Conservation (phyloP, 2,797 vertebrate genomes). For the Synanceia verrucosa region DNA sequence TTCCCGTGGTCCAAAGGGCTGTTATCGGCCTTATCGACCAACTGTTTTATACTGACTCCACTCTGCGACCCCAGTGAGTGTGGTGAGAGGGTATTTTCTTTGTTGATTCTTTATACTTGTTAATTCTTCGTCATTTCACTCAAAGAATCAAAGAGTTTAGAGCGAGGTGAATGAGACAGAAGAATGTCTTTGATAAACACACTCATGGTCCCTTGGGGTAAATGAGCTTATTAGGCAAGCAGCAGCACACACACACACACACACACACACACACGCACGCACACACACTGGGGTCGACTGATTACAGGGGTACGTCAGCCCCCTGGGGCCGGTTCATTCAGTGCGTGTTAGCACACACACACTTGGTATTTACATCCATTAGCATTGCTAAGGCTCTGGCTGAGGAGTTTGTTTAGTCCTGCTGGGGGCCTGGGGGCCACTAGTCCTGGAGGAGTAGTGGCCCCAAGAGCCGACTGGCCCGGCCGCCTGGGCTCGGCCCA, state of each 20-base stretch:
- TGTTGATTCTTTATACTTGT: conserved; percentile 1
- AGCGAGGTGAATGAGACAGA: conserved; percentile 66
- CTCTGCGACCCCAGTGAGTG: neutral
- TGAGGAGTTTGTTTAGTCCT: conserved; percentile 77
- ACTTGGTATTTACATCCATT: conserved; percentile 74
- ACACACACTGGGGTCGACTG: conserved; percentile 63
- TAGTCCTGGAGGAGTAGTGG: conserved; percentile 5
- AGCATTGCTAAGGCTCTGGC: conserved; percentile 69
- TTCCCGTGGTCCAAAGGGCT: neutral
- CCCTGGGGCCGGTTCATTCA: conserved; percentile 67
- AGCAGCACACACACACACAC: conserved; percentile 56
- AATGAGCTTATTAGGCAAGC: conserved; percentile 70
- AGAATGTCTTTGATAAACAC: conserved; percentile 80
- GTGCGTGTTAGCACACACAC: conserved; percentile 39
- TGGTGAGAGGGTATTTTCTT: neutral
- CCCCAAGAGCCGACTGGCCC: conserved; percentile 15
- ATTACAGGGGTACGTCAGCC: conserved; percentile 76
- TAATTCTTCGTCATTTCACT: conserved; percentile 36
- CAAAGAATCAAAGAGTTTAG: conserved; percentile 45
- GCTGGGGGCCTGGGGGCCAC: conserved; percentile 56
- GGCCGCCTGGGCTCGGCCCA: conserved; percentile 6
- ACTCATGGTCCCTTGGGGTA: conserved; percentile 49
- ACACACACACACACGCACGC: conserved; percentile 49
- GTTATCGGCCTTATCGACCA: no score
- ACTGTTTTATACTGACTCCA: neutral